Conservation (phyloP, 2,888 invertebrate genomes). For the Oscheius sp. region DNA sequence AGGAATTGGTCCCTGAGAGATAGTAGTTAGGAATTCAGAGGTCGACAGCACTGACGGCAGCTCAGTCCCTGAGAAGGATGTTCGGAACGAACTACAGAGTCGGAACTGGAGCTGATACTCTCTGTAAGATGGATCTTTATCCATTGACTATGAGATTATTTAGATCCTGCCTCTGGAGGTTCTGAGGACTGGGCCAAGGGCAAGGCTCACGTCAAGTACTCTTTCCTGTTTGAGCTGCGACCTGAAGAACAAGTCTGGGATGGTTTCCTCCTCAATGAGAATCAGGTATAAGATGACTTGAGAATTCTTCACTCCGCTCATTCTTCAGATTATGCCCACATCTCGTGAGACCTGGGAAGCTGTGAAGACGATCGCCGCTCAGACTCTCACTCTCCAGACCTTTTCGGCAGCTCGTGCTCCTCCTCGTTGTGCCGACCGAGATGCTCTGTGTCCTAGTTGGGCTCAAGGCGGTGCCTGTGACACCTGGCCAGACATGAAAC, state of each 20-base stretch:
- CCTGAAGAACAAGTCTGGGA: slow-evolving; percentile 73
- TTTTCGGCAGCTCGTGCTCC: slow-evolving; percentile 46
- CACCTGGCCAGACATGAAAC: slow-evolving; percentile 69
- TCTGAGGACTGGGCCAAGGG: slow-evolving; percentile 73
- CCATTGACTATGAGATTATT: slow-evolving; percentile 6
- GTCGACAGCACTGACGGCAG: slow-evolving; percentile 66
- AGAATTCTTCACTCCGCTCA: neutral
- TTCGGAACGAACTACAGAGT: slow-evolving; percentile 72
- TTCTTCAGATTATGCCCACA: slow-evolving; percentile 68
- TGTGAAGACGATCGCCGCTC: slow-evolving; percentile 70
- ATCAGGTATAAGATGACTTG: slow-evolving; percentile 52
- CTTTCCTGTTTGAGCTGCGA: slow-evolving; percentile 72
- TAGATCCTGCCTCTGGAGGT: slow-evolving; percentile 69
- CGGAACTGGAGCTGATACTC: slow-evolving; percentile 73
- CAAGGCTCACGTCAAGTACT: slow-evolving; percentile 70
- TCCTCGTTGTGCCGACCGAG: slow-evolving; percentile 62
- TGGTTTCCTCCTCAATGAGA: slow-evolving; percentile 71
- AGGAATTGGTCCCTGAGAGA: neutral
- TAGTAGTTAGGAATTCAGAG: slow-evolving; percentile 52
- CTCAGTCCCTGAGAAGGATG: slow-evolving; percentile 64
- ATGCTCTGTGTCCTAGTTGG: slow-evolving; percentile 69
- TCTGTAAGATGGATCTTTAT: slow-evolving; percentile 49
- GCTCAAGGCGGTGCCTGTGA: slow-evolving; percentile 69
- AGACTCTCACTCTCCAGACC: slow-evolving; percentile 54
- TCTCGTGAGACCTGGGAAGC: slow-evolving; percentile 73